Evolutionary conservation across 2,888 invertebrate genomes (phyloP), one percentile per base, ranked within the genome.

Genomic region (Brenthis daphne): DNA sequence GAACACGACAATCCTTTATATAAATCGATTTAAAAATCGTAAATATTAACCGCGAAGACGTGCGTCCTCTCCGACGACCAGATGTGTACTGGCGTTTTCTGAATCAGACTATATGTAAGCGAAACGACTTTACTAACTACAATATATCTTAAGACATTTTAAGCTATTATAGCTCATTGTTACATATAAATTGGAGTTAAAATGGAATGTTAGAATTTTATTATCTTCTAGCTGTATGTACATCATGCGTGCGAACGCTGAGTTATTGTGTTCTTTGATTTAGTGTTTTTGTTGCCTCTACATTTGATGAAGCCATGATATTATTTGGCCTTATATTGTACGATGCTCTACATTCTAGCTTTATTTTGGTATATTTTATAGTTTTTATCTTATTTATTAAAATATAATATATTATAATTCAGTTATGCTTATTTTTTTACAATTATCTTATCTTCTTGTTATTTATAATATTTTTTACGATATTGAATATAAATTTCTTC

Each of bases 251-350:
- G 65, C 54, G 55, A 71, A 71, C 24, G 48, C 55, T 37, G 48
- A 70, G 63, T 65, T 65, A 68, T 71, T 65, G 71, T 68, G 48
- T 63, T 57, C 61, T 71, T 57, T 65, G 68, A 71, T 68, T 65
- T 57, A 71, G 56, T 53, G 61, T 64, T 65, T 71, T 71, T 69
- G 37, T 43, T 53, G 65, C 57, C 53, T 54, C 51, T 54, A 24
- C 54, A 51, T 58, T 20, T 43, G 65, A 65, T 58, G 65, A 65
- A 56, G 54, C 50, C 16, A 24, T 37, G 29, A 61, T 55, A 53
- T 53, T 65, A 60, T 60, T 64, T 57, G 56, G 55, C 64, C 64
- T 64, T 55, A 65, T 54, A 60, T 61, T 56, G 14, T 47, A 48
- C 47, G 13, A 47, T 47, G 58, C 24, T 47, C 58, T 58, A 58